Evolutionary conservation across 2,113 vertebrate species (phyloP).

Genomic region (Zosterops borbonicus): DNA sequence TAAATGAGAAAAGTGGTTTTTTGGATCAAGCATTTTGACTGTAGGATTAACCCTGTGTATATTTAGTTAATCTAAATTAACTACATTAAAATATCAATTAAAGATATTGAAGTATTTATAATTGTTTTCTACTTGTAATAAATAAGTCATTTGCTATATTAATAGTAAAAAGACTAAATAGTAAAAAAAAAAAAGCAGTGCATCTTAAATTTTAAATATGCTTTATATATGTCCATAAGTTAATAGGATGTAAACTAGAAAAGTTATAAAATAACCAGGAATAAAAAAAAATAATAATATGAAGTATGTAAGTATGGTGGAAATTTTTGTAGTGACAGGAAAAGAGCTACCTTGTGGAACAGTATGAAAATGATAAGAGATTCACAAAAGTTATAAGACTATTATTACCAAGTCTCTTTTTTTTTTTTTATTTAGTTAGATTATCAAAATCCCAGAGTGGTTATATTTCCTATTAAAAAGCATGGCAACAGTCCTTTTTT

Average conservation of each 20-base stretch:
- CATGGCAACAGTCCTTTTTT: not conserved
- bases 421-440: not conserved
- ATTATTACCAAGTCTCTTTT: not conserved
- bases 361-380: not conserved
- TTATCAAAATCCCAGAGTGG: not conserved
- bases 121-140: not conserved
- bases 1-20: not conserved
- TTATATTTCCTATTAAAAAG: not conserved
- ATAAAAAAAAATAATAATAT: not conserved
- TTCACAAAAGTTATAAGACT: not conserved
- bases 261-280: not conserved
- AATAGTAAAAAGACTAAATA: not conserved
- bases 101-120: not conserved
- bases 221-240: not conserved
- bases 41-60: not conserved
- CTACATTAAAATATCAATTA: not conserved
- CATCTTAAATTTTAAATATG: not conserved
- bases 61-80: not conserved
- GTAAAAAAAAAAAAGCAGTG: not conserved
- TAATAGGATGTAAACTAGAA: not conserved
- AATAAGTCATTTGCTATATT: not conserved
- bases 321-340: not conserved
- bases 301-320: fast-evolving
- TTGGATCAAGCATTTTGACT: not conserved
- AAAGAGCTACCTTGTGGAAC: not conserved